phyloP scores from a whole-genome alignment of 2,113 vertebrate species.

The Pandion haliaetus region DNA sequence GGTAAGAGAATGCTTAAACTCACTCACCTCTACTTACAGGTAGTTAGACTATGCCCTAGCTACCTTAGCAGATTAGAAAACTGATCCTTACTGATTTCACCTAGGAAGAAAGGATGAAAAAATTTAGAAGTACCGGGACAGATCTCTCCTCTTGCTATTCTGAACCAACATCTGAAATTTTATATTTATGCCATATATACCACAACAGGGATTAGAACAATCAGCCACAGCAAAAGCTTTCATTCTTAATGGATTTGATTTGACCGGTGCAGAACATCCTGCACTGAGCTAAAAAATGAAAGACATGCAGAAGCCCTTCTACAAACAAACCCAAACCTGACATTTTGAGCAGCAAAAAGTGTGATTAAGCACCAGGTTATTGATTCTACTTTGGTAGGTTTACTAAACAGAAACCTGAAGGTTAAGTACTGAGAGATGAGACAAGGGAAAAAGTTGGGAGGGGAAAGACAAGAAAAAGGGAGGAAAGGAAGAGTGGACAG shows the following conservation, averaged over 20 bases:
- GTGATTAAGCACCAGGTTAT: conserved; percentile 41
- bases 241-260: conserved; percentile 15
- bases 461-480: neutral
- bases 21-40: neutral
- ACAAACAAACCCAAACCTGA: conserved; percentile 59
- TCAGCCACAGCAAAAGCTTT: neutral
- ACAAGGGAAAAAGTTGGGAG: neutral
- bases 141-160: neutral
- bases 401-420: conserved; percentile 52
- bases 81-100: neutral
- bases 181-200: neutral
- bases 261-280: neutral
- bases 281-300: conserved; percentile 3
- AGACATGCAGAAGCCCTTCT: conserved; percentile 28
- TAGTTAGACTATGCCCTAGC: neutral
- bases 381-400: conserved; percentile 43
- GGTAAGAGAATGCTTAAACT: neutral
- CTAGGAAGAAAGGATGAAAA: neutral
- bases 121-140: neutral
- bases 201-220: neutral
- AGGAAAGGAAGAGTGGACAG: neutral
- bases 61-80: neutral
- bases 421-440: conserved; percentile 28
- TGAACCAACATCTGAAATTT: neutral
- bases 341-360: conserved; percentile 51